These are phyloP conservation scores for Parapsyche elsis DNA, from an alignment of 1,140 invertebrate species.

Conservation along the genomic window DNA sequence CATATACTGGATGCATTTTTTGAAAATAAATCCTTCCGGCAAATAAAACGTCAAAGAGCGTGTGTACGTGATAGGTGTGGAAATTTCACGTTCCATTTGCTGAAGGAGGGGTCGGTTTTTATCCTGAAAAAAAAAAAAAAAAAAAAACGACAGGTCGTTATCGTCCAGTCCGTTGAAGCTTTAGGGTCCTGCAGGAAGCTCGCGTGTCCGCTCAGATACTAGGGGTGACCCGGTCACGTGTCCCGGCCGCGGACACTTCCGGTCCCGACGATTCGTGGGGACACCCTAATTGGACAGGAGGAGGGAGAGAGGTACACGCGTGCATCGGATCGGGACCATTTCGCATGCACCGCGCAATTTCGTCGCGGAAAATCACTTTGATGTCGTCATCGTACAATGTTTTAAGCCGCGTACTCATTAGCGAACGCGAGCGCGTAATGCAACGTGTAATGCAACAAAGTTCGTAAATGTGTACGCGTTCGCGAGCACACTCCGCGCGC, in stretches of 20 bases:
- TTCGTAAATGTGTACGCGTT: too few species aligned
- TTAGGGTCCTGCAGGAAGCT: constrained; percentile 44
- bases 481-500: too few species aligned
- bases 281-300: constrained; percentile 2
- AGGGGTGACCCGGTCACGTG: constrained; percentile 36
- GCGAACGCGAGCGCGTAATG: too few species aligned
- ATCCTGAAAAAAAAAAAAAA: background rate
- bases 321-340: background rate
- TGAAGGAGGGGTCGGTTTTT: background rate
- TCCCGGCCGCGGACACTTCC: background rate
- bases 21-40: too few species aligned
- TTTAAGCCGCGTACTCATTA: too few species aligned
- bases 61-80: background rate
- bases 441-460: too few species aligned
- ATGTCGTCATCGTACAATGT: background rate
- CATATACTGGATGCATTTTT: too few species aligned
- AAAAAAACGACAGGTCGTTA: constrained; percentile 12
- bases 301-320: background rate
- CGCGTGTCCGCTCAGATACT: constrained; percentile 46
- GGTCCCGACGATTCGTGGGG: background rate
- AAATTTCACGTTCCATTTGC: constrained; percentile 34
- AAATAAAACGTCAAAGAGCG: background rate
- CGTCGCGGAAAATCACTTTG: background rate
- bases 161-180: background rate
- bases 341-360: background rate